Percentiles rank a stretch among this genome's conserved stretches.
Conservation (phyloP, 2,797 vertebrate species). For the Rhinichthys osculus region DNA sequence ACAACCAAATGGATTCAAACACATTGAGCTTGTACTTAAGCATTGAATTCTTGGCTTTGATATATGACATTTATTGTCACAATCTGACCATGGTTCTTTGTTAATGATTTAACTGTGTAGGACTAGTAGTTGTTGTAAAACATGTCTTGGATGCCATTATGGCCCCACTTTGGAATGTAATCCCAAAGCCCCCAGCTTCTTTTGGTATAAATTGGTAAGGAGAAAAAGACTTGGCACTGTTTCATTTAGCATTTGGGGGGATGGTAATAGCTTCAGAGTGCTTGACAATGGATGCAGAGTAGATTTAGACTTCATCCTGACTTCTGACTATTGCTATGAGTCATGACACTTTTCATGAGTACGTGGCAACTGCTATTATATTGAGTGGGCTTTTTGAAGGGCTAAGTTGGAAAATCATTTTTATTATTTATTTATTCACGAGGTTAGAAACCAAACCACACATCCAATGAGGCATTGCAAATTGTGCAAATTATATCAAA, state of each 20-base stretch:
- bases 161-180: neutral
- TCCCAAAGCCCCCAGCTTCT: neutral
- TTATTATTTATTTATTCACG: neutral
- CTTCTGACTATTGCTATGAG: neutral
- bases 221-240: neutral
- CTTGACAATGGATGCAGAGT: neutral
- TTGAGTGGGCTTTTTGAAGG: neutral
- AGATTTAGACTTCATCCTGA: neutral
- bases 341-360: neutral
- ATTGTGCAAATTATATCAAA: neutral
- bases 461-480: neutral
- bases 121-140: neutral
- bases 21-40: neutral
- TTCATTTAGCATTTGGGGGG: neutral
- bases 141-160: neutral
- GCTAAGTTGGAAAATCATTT: neutral
- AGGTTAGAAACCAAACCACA: neutral
- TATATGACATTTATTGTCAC: neutral
- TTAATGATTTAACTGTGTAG: no score
- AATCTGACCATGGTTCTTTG: neutral
- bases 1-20: neutral
- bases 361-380: neutral
- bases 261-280: slow-evolving; percentile 11
- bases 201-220: neutral
- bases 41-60: neutral